Evolutionary conservation across 2,888 invertebrate genomes (phyloP).

Genomic region (Phoenoteleia sp.): DNA sequence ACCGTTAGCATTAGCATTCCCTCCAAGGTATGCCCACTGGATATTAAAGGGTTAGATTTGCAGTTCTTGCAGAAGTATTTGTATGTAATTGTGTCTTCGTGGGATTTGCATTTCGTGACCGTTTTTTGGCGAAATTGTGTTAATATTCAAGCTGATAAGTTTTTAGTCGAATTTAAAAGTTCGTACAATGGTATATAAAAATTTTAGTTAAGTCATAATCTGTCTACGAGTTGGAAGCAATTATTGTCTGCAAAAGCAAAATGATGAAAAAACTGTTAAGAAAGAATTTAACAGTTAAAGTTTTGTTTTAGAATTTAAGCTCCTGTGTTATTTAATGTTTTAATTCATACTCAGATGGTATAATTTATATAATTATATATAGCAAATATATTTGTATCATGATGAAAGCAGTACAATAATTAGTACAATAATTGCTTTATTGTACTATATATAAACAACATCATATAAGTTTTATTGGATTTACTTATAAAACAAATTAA

Average conservation of each 20-base stretch:
- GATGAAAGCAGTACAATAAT: no score
- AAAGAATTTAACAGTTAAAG: no score
- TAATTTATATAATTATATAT: no score
- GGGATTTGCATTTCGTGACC: conserved; percentile 10
- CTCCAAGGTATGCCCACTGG: conserved; percentile 1
- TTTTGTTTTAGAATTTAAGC: no score
- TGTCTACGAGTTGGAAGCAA: not conserved
- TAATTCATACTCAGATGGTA: no score
- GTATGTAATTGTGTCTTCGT: conserved; percentile 6
- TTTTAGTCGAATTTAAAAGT: conserved; percentile 4
- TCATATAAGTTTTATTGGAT: no score
- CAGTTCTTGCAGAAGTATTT: conserved; percentile 12
- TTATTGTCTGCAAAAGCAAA: not conserved
- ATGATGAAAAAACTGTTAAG: no score
- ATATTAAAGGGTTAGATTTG: conserved; percentile 13
- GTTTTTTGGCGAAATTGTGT: conserved; percentile 20
- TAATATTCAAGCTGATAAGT: not conserved
- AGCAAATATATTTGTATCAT: no score
- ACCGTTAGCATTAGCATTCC: conserved; percentile 21
- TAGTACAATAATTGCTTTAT: no score
- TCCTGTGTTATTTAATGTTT: no score
- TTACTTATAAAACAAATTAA: no score
- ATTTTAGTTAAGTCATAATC: not conserved
- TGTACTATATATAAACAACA: no score
- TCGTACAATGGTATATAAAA: not conserved